Evolutionary conservation across 2,797 vertebrate genomes (phyloP).

Genomic region (Phataginus tetradactyla): DNA sequence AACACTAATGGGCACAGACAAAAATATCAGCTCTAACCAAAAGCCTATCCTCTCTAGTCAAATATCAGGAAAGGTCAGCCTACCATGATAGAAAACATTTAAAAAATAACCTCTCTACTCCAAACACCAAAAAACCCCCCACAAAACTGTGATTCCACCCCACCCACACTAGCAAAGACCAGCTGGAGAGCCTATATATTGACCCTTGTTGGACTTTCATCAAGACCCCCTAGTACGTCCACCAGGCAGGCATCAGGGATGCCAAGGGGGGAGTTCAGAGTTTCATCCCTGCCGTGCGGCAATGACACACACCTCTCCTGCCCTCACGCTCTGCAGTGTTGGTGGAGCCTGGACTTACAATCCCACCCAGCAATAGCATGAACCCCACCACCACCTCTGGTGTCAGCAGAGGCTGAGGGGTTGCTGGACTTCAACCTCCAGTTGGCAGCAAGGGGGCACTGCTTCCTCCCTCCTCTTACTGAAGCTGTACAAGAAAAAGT

Average conservation of each 20-base stretch:
- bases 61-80: not conserved
- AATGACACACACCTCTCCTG: not conserved
- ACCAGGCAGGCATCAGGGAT: not conserved
- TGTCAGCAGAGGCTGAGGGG: not conserved
- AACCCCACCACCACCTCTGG: not conserved
- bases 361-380: not conserved
- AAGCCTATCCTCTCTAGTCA: not conserved
- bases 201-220: not conserved
- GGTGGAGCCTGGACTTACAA: not conserved
- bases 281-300: not conserved
- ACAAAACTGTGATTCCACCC: not conserved
- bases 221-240: not conserved
- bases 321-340: accelerated
- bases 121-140: not conserved
- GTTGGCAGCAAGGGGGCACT: not conserved
- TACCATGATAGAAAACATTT: not conserved
- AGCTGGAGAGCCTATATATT: not conserved
- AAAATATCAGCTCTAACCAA: not conserved
- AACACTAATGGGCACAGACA: not conserved
- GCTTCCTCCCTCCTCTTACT: not conserved
- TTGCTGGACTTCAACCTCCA: not conserved
- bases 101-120: not conserved
- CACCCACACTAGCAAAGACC: not conserved
- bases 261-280: not conserved
- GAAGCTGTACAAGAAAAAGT: not conserved